These are phyloP conservation scores for Agriotes lineatus DNA, from an alignment of 2,888 invertebrate species.

Conservation along the genomic window DNA sequence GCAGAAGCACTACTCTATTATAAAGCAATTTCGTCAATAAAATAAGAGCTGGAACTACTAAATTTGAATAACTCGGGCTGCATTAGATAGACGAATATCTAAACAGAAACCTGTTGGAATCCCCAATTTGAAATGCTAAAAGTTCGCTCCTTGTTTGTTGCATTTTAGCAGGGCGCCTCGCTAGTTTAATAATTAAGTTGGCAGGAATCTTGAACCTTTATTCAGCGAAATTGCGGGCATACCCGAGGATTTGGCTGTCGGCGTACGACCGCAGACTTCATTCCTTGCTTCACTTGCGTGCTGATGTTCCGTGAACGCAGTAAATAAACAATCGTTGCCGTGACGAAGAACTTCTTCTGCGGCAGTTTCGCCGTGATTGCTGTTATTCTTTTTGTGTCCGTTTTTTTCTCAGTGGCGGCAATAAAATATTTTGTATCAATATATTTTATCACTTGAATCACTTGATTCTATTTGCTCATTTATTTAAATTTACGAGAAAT, in stretches of 20 bases:
- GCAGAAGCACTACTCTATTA: no score
- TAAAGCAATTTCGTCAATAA: no score
- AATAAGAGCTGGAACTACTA: no score
- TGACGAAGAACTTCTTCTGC: not conserved
- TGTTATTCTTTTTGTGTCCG: no score
- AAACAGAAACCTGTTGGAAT: not conserved
- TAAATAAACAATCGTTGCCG: constrained; percentile 5
- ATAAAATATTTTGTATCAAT: no score
- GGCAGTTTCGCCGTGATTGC: no score
- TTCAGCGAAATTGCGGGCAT: constrained; percentile 24
- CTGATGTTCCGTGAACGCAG: constrained; percentile 8
- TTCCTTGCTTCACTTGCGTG: constrained; percentile 26
- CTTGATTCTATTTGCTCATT: no score
- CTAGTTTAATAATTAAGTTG: constrained; percentile 34
- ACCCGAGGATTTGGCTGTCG: constrained; percentile 19
- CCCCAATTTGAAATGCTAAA: not conserved
- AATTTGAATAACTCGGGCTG: no score
- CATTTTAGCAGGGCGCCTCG: constrained; percentile 18
- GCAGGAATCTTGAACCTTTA: constrained; percentile 31
- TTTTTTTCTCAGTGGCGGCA: no score
- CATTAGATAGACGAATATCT: not conserved
- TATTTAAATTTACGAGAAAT: no score
- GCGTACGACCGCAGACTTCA: constrained; percentile 14
- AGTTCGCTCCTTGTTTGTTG: constrained; percentile 16
- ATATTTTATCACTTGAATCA: no score